Percentiles rank a stretch among this genome's conserved stretches.
Evolutionary conservation across 2,888 invertebrate species (phyloP).

Genomic region (Asteroscopus sphinx): DNA sequence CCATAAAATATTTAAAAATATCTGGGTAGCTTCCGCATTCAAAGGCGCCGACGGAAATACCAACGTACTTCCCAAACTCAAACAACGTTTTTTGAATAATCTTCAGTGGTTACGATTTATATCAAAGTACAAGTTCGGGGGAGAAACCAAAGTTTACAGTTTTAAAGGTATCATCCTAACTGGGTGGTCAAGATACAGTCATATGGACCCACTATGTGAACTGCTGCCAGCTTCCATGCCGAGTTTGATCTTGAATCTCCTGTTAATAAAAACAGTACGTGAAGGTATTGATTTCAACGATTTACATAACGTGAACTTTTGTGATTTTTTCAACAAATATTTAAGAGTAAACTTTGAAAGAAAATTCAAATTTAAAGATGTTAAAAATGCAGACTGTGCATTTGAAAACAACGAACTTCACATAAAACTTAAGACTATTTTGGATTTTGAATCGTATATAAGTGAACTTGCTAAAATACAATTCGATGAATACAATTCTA

Average conservation of each 20-base stretch:
- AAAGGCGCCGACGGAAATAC: conserved; percentile 93
- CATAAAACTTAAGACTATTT: conserved; percentile 44
- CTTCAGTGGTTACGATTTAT: conserved; percentile 92
- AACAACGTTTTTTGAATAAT: conserved; percentile 93
- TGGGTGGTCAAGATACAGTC: conserved; percentile 93
- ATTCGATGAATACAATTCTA: no score
- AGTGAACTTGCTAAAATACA: neutral
- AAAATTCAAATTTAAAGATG: conserved; percentile 56
- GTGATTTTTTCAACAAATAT: conserved; percentile 57
- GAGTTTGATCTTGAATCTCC: conserved; percentile 90
- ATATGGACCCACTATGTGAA: conserved; percentile 91
- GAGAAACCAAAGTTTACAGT: conserved; percentile 58
- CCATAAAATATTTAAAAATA: conserved; percentile 88
- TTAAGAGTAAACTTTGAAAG: conserved; percentile 55
- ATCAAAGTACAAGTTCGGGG: conserved; percentile 81
- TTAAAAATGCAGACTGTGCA: conserved; percentile 55
- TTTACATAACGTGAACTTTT: conserved; percentile 27
- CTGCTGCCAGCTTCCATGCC: conserved; percentile 91
- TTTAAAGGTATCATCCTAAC: conserved; percentile 92
- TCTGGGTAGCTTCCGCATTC: conserved; percentile 96
- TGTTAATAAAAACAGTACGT: conserved; percentile 79
- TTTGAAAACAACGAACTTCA: conserved; percentile 63
- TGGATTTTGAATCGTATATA: conserved; percentile 26
- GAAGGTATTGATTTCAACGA: conserved; percentile 49
- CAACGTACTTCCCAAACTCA: conserved; percentile 88